Percentiles rank a stretch among this genome's conserved stretches.
phyloP scores from a whole-genome alignment of 1,140 invertebrate genomes.

The Nebria ingens region DNA sequence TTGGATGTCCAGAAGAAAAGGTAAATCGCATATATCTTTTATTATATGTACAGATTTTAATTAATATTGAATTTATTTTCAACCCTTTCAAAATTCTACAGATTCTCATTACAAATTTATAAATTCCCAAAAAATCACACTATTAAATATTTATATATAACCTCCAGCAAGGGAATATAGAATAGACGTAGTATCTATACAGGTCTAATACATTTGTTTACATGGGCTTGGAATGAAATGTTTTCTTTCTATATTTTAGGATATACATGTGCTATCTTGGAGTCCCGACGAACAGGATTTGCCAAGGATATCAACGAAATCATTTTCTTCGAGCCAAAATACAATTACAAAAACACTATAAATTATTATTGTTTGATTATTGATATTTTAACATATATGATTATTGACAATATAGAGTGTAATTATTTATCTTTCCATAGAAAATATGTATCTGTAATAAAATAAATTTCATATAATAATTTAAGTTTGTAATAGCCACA shows the following conservation, averaged over 20 bases:
- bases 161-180: background rate
- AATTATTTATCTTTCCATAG: background rate
- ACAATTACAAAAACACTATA: constrained; percentile 33
- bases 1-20: constrained; percentile 23
- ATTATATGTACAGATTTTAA: constrained; percentile 13
- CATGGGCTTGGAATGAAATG: background rate
- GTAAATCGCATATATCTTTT: too few species aligned
- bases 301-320: constrained; percentile 22
- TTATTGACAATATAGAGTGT: background rate
- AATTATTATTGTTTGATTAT: constrained; percentile 12
- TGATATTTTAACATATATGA: background rate
- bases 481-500: too few species aligned
- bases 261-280: constrained; percentile 8
- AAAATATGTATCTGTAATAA: background rate
- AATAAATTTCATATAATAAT: background rate
- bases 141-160: background rate
- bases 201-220: background rate
- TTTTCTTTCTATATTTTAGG: constrained; percentile 2
- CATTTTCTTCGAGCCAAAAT: constrained; percentile 28
- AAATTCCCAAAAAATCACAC: background rate
- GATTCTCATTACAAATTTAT: too few species aligned
- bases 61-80: background rate
- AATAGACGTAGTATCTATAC: background rate
- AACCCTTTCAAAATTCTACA: too few species aligned
- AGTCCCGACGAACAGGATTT: constrained; percentile 8